Evolutionary conservation across 2,113 vertebrate species (phyloP).

Genomic region (Henicopernis longicauda): DNA sequence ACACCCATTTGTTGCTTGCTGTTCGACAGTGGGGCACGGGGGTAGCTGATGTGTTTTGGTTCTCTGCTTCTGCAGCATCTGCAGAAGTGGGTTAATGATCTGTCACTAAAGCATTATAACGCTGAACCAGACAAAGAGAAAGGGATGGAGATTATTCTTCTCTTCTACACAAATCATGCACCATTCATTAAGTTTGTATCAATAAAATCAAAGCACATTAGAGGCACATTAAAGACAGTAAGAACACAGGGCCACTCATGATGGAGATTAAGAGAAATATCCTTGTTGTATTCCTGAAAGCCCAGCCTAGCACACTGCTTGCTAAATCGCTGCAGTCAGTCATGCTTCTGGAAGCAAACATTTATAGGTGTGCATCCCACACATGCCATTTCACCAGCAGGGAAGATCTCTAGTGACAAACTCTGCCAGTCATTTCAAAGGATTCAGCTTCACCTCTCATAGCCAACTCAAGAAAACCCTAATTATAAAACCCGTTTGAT

Average conservation of each 20-base stretch:
- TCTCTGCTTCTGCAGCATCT: neutral
- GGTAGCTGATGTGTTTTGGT: neutral
- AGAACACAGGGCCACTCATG: neutral
- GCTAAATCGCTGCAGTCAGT: neutral
- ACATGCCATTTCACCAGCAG: neutral
- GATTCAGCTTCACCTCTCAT: neutral
- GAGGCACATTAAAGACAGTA: neutral
- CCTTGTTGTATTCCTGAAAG: too few species aligned
- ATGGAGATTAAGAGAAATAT: neutral
- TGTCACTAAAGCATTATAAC: neutral
- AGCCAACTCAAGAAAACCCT: neutral
- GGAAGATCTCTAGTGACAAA: neutral
- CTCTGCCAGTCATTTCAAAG: neutral
- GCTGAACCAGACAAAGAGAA: neutral
- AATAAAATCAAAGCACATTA: neutral
- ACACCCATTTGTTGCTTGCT: neutral
- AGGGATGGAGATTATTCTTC: neutral
- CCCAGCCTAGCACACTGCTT: neutral
- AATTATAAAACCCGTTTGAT: neutral
- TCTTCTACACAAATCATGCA: neutral
- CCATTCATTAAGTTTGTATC: neutral
- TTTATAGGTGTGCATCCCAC: rapidly evolving
- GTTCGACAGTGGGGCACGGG: neutral
- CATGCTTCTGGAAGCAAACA: neutral
- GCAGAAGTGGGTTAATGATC: neutral